phyloP scores from a whole-genome alignment of 2,888 invertebrate species.

The Callyntrura guangdongensis region DNA sequence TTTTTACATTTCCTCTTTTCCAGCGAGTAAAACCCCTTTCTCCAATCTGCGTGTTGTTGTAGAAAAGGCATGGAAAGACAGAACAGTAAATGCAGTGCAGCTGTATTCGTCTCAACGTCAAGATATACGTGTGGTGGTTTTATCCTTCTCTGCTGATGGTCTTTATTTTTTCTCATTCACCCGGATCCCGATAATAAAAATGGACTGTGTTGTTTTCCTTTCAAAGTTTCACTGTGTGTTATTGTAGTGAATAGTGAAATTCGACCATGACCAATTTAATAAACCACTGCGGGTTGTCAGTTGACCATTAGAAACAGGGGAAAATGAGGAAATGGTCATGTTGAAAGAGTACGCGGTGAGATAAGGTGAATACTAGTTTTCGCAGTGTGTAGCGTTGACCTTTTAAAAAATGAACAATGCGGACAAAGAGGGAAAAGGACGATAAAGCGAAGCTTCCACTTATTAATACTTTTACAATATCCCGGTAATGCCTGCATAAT shows the following conservation, averaged over 20 bases:
- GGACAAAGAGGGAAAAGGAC: background rate
- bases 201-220: background rate
- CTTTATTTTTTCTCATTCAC: background rate
- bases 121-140: constrained; percentile 50
- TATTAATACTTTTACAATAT: background rate
- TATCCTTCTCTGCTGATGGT: constrained; percentile 14
- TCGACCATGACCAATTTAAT: constrained; percentile 71
- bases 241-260: constrained; percentile 30
- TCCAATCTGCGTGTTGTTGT: constrained; percentile 12
- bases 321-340: background rate
- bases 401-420: constrained; percentile 11
- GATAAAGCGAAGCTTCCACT: background rate
- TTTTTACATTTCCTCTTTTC: constrained; percentile 30
- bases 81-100: constrained; percentile 77
- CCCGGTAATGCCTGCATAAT: background rate
- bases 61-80: constrained; percentile 70
- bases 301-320: background rate
- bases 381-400: background rate
- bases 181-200: constrained; percentile 49
- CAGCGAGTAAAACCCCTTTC: background rate
- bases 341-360: background rate
- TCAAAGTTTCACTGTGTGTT: background rate
- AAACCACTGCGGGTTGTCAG: constrained; percentile 56
- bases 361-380: background rate
- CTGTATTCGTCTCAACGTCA: constrained; percentile 76